phyloP scores from a whole-genome alignment of 2,797 vertebrate species.

The Peromyscus nudipes region DNA sequence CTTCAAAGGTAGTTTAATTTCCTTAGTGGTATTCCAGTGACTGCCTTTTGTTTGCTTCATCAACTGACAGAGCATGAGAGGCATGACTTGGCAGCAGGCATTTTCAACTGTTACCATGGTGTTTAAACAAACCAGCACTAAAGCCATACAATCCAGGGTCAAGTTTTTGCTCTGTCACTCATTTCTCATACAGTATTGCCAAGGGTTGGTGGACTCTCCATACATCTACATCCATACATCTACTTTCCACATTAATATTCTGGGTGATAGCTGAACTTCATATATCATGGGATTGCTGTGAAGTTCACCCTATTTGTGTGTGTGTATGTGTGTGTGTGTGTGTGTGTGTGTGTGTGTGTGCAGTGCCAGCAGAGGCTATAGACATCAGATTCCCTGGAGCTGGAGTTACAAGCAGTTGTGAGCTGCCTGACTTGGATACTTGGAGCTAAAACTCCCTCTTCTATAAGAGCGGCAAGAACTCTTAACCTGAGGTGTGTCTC shows the following conservation, averaged over 20 bases:
- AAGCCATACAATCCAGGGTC: not conserved
- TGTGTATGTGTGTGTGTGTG: not conserved
- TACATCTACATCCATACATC: not conserved
- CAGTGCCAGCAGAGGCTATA: not conserved
- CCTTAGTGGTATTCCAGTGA: not conserved
- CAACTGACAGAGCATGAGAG: not conserved
- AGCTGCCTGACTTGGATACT: not conserved
- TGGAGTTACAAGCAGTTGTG: not conserved
- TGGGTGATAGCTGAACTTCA: not conserved
- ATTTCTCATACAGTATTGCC: not conserved
- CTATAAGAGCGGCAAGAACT: not conserved
- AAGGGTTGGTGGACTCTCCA: not conserved
- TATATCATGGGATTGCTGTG: not conserved
- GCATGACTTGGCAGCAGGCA: not conserved
- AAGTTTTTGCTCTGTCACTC: slow-evolving; percentile 17
- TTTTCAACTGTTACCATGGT: not conserved
- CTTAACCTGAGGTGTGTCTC: not conserved
- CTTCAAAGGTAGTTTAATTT: not conserved
- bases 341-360: not conserved
- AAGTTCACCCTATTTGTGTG: not conserved
- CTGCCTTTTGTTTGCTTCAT: not conserved
- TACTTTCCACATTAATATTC: not conserved
- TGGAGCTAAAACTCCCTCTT: not conserved
- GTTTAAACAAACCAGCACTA: not conserved
- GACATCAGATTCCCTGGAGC: not conserved